Base-by-base conservation (phyloP, 2,113 vertebrate species). In the Thalassoma bifasciatum region DNA sequence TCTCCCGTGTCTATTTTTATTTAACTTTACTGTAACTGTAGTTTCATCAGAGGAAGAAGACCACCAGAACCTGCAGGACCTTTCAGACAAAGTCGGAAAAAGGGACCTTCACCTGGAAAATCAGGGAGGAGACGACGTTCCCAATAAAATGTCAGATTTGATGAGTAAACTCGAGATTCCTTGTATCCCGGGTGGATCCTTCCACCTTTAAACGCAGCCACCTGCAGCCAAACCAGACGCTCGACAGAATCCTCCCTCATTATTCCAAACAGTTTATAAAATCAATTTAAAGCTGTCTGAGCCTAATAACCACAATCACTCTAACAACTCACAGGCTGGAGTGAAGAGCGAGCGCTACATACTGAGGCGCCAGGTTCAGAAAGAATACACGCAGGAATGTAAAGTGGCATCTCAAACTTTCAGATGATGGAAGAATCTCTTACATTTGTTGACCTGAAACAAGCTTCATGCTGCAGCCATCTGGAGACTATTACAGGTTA, bases 91-190 rank as follows among this genome's bases (percentile, higher is more conserved):
- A 56, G 5, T 38, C 14, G 49, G 38, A 44, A 42, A n/a, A n/a
- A 73, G 54, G 54, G 40, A 81, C 74, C 6, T n/a, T 78, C 8
- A 86, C 62, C 64, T 86, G 81, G 72, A 79, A 86, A 81, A 57
- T 69, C 40, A 59, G 62, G 54, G n/a, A 62, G 67, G 81, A 79
- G 46, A 73, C 51, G 36, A 82, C 67, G 66, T 93, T 91, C 77
- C 69, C 85, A 82, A 90, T 91, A 90, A 93, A 94, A 92, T 90
- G 92, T 57, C 52, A 93, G 81, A 93, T 89, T 83, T 70, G 1
- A 83, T 91, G 80, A 88, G 93, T 87, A 94, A 95, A 94, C 83
- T 91, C 79, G 77, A 94, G 91, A 94, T 92, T 94, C 83, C 1
- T 34, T 40, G 78, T 69, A 77, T 71, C 65, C 64, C 50, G 81